Percentiles rank a stretch among this genome's conserved stretches.
Evolutionary conservation across 2,113 vertebrate species (phyloP).

Genomic region (Melanocharis versteri): DNA sequence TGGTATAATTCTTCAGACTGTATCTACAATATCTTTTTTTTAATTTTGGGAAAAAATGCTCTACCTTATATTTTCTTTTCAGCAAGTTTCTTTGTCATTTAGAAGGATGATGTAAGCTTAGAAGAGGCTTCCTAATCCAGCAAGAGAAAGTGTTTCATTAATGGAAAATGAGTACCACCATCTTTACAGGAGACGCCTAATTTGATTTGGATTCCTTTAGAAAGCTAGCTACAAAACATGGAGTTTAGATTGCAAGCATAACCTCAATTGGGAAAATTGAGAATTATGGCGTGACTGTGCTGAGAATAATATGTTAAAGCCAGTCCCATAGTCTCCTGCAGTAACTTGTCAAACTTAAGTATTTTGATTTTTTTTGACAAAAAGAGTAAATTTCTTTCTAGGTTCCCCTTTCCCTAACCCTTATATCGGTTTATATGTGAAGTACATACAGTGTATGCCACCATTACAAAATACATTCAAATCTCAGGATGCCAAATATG

Average conservation of each 20-base stretch:
- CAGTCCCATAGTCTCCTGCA: background rate
- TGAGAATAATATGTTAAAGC: background rate
- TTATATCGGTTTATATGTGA: background rate
- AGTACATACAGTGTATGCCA: background rate
- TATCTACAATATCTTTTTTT: background rate
- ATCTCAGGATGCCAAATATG: background rate
- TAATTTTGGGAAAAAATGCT: fast-evolving
- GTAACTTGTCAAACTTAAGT: background rate
- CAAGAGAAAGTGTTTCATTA: background rate
- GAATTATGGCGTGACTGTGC: background rate
- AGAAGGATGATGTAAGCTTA: background rate
- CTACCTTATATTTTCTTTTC: background rate
- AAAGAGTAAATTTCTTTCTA: background rate
- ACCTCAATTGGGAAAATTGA: background rate
- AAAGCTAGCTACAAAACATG: background rate
- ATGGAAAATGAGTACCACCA: background rate
- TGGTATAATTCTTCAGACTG: background rate
- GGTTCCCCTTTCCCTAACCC: fast-evolving
- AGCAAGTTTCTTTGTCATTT: background rate
- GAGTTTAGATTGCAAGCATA: background rate
- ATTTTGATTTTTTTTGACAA: background rate
- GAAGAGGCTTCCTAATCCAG: background rate
- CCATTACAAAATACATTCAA: background rate
- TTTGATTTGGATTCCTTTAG: background rate
- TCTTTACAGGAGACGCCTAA: background rate